Evolutionary conservation across 2,113 vertebrate species (phyloP).

Genomic region (Gobiocypris rarus): DNA sequence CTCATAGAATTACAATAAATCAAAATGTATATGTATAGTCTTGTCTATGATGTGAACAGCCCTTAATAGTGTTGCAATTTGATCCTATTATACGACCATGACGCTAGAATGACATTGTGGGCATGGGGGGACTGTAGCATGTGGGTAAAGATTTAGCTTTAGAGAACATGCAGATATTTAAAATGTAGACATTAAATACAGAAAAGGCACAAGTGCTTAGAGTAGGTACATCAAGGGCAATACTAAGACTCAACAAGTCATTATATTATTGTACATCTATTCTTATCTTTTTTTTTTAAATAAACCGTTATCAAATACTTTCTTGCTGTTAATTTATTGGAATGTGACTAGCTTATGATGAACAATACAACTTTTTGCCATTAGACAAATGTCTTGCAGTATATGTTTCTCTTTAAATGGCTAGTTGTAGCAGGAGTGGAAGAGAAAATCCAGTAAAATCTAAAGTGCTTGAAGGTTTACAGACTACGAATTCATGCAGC

Average conservation of each 20-base stretch:
- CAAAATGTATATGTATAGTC: neutral
- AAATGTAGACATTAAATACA: slow-evolving; percentile 6
- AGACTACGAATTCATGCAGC: slow-evolving; percentile 43
- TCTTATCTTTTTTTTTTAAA: neutral
- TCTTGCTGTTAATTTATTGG: neutral
- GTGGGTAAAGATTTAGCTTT: neutral
- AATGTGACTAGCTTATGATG: slow-evolving; percentile 1
- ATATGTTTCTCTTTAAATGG: neutral
- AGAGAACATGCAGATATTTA: neutral
- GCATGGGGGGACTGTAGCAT: neutral
- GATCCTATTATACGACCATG: neutral
- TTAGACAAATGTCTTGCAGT: neutral
- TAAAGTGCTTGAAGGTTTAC: slow-evolving; percentile 26
- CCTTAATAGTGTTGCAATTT: neutral
- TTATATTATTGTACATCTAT: neutral
- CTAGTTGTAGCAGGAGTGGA: neutral
- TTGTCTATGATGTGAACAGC: neutral
- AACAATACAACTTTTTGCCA: neutral
- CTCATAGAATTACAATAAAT: neutral
- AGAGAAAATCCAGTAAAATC: slow-evolving; percentile 1
- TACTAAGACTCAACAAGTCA: neutral
- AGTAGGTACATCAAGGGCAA: slow-evolving; percentile 24
- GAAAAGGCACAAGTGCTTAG: slow-evolving; percentile 47
- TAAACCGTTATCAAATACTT: neutral
- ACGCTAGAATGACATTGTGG: neutral